Evolutionary conservation across 2,888 invertebrate species (phyloP), one percentile per base, ranked within the genome.

Genomic region (Scelioninae gen. 1): DNA sequence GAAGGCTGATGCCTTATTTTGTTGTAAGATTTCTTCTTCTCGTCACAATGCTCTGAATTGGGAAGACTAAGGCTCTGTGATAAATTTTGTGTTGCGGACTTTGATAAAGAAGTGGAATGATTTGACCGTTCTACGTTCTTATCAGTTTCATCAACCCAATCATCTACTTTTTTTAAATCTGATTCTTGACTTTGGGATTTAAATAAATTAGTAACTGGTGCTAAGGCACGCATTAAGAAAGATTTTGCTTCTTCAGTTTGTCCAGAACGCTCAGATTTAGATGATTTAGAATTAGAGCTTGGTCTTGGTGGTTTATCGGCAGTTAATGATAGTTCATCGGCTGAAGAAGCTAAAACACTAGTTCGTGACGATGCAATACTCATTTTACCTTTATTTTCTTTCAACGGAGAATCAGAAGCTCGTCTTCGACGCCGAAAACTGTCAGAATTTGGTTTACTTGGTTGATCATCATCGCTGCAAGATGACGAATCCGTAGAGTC

Each of bases 121-220:
- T 72, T 60, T 8, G 86, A 85, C 7, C 58, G 66, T 45, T 89
- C 89, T 0, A 84, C 74, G 10, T 65, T 78, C 13, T 89, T 88
- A 0, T 88, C 89, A 45, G 84, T 88, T 31, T 85, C 85, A 1
- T 88, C 87, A 5, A 63, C 79, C 88, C 88, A 88, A 43, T 86
- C 85, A 9, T 79, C 85, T 9, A 72, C 47, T 49, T 80, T 56
- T 34, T 86, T 94, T n/a, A 95, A 94, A 68, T 89, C 92, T 31
- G 93, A 92, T 55, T 94, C 94, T 87, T 94, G 94, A 79, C 93
- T 93, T 89, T 94, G 94, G 78, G 93, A 93, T 91, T 95, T 95
- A 88, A 96, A 96, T 83, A 96, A 93, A 92, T 95, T 96, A 16
- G 96, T 95, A 6, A 96, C 96, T 0, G 96, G 96, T 58, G 95